These are phyloP conservation scores for Chelon labrosus DNA, from an alignment of 2,797 vertebrate genomes.

Conservation along the genomic window DNA sequence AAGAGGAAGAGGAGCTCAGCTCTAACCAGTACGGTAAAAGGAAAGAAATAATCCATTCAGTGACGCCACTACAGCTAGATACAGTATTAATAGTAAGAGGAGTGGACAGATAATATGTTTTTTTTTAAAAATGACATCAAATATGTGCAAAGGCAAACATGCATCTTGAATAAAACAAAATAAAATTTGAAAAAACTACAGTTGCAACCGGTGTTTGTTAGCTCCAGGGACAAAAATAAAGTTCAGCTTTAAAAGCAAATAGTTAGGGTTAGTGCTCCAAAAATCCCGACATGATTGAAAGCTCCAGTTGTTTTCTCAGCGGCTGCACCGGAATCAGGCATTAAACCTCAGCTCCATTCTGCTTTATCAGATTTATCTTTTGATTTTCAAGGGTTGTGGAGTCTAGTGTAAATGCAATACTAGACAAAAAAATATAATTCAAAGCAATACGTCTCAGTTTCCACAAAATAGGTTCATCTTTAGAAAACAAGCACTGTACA, in stretches of 20 bases:
- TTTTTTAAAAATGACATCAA: not conserved
- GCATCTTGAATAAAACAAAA: not conserved
- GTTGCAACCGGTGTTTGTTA: not conserved
- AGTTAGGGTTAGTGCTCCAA: too few species aligned
- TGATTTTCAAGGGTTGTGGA: not conserved
- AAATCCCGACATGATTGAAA: too few species aligned
- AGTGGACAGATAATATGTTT: not conserved
- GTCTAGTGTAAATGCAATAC: too few species aligned
- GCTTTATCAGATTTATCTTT: conserved; percentile 11
- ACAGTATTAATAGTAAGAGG: not conserved
- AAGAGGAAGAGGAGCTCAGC: conserved; percentile 28
- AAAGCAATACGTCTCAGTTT: not conserved
- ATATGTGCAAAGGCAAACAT: too few species aligned
- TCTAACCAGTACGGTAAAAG: conserved; percentile 7
- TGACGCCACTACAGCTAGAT: not conserved
- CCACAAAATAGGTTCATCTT: not conserved
- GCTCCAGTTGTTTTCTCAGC: too few species aligned
- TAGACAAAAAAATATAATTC: not conserved
- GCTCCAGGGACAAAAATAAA: not conserved
- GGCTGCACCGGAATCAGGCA: not conserved
- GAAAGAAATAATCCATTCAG: not conserved
- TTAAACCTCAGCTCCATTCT: conserved; percentile 3
- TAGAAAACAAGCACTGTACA: conserved; percentile 5
- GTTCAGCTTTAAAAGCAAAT: not conserved
- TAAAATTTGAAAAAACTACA: not conserved